A percentile compares a stretch with the other conserved stretches of the same genome.
These are phyloP conservation scores for Sylvia borin DNA, from an alignment of 2,797 vertebrate genomes.

Conservation along the genomic window DNA sequence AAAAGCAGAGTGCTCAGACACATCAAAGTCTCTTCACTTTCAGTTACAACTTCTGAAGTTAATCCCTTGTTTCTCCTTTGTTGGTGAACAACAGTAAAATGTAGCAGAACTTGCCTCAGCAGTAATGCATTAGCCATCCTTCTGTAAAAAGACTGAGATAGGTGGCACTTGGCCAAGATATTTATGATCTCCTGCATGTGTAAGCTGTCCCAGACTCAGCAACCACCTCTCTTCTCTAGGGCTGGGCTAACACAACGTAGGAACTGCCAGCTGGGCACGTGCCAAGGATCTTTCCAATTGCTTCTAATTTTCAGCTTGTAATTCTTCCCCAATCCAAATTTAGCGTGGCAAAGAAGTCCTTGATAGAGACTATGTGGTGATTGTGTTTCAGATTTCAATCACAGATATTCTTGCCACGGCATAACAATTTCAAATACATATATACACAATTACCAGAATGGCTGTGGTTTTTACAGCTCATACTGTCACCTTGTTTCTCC, in stretches of 20 bases:
- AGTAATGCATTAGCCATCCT: background rate
- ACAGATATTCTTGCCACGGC: background rate
- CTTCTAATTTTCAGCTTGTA: background rate
- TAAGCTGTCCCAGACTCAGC: background rate
- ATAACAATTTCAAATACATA: background rate
- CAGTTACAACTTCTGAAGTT: background rate
- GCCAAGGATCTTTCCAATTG: background rate
- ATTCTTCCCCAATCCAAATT: background rate
- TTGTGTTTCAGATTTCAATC: background rate
- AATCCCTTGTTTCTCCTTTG: background rate
- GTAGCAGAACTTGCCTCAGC: background rate
- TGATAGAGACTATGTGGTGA: background rate
- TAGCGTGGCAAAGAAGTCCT: background rate
- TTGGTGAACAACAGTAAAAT: background rate
- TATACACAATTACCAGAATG: background rate
- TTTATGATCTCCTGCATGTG: background rate
- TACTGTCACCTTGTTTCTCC: background rate
- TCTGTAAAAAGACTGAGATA: background rate
- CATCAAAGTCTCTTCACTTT: background rate
- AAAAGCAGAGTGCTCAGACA: background rate
- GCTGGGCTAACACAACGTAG: background rate
- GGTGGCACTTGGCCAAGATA: background rate
- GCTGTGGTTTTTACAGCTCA: background rate
- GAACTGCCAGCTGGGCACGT: background rate
- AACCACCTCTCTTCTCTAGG: background rate